phyloP scores from a whole-genome alignment of 1,140 invertebrate species.

The Dysdera silvatica region DNA sequence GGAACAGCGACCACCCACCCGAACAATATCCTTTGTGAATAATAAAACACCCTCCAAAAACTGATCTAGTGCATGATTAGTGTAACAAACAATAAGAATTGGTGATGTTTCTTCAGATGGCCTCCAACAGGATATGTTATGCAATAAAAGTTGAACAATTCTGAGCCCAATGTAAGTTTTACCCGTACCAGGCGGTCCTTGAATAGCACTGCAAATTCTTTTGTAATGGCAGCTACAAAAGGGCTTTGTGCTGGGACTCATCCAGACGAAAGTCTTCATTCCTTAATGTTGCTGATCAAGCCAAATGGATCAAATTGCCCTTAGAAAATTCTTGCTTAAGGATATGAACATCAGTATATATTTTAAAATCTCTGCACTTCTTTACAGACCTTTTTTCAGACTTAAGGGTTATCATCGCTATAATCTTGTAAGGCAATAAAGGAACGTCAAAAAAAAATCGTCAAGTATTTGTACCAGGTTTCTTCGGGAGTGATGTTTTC shows the following conservation, averaged over 20 bases:
- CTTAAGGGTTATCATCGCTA: constrained; percentile 35
- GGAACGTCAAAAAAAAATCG: constrained; percentile 47
- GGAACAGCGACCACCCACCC: constrained; percentile 64
- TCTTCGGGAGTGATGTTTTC: constrained; percentile 8
- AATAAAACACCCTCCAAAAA: constrained; percentile 63
- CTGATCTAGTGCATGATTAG: constrained; percentile 81
- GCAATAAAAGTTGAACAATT: constrained; percentile 41
- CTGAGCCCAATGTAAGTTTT: constrained; percentile 58
- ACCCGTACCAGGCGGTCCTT: constrained; percentile 67
- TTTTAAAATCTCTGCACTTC: background rate
- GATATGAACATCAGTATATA: constrained; percentile 7
- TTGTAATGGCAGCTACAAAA: constrained; percentile 46
- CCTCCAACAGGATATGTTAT: constrained; percentile 38
- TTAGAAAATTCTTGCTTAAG: background rate
- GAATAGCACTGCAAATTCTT: constrained; percentile 59
- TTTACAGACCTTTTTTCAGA: background rate
- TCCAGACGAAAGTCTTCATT: constrained; percentile 30
- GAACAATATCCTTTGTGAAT: constrained; percentile 49
- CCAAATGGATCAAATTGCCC: constrained; percentile 1
- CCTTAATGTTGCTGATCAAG: background rate
- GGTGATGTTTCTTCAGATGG: constrained; percentile 39
- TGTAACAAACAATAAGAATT: constrained; percentile 71
- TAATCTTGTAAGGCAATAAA: constrained; percentile 41
- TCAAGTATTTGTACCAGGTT: constrained; percentile 42
- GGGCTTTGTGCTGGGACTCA: constrained; percentile 45